Evolutionary conservation across 37 sponge, comb jelly and placozoan species (phyloP).

Genomic region (Chondrosia reniformis): DNA sequence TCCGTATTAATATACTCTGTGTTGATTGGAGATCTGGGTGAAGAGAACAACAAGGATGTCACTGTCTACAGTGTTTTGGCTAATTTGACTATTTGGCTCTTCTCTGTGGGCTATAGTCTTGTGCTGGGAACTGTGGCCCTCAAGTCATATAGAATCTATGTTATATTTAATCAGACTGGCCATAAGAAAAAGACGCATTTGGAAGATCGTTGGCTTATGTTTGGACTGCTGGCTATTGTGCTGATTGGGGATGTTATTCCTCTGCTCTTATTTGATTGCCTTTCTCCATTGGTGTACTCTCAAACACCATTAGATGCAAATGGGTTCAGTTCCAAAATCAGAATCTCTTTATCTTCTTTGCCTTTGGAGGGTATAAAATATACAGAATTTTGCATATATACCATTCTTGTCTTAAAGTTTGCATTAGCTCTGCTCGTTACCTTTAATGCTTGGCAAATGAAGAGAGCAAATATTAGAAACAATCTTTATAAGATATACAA

Average conservation of each 20-base stretch:
- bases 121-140: not conserved
- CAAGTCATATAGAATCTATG: not conserved
- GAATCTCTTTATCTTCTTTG: not conserved
- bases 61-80: not conserved
- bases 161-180: not conserved
- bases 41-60: not conserved
- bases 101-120: conserved; percentile 3
- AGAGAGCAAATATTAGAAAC: not conserved
- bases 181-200: not conserved
- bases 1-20: not conserved
- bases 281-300: not conserved
- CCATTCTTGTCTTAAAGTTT: not conserved
- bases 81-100: not conserved
- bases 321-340: not conserved
- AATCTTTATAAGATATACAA: not conserved
- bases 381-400: not conserved
- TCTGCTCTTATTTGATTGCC: not conserved
- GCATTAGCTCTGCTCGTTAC: not conserved
- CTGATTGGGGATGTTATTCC: not conserved
- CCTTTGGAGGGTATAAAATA: not conserved
- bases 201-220: not conserved
- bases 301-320: not conserved
- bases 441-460: not conserved
- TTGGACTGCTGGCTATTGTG: not conserved
- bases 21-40: not conserved